Evolutionary conservation across 2,113 vertebrate species (phyloP).

Genomic region (Paraplagusia blochii): DNA sequence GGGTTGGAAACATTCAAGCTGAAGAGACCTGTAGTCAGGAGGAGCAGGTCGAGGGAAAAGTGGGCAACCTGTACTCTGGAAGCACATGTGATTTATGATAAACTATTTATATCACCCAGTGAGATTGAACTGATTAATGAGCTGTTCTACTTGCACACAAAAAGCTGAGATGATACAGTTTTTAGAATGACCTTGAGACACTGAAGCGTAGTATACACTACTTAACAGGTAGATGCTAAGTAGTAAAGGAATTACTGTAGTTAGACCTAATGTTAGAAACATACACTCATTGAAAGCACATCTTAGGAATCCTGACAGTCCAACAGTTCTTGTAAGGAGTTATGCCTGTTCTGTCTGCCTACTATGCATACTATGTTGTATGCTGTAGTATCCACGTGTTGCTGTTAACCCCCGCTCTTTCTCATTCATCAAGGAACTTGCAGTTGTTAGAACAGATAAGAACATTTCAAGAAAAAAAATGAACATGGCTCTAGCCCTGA

Average conservation of each 20-base stretch:
- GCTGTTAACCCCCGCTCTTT: constrained; percentile 22
- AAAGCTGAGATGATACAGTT: constrained; percentile 39
- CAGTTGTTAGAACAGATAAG: constrained; percentile 58
- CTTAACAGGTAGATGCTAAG: too few species aligned
- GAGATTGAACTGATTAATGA: constrained; percentile 61
- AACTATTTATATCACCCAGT: constrained; percentile 58
- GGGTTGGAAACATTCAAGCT: background rate
- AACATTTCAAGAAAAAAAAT: constrained; percentile 40
- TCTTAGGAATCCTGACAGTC: constrained; percentile 17
- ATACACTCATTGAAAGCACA: constrained; percentile 15
- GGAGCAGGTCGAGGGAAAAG: constrained; percentile 12
- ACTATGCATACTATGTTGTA: constrained; percentile 51
- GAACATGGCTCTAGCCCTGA: constrained; percentile 16
- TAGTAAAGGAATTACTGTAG: too few species aligned
- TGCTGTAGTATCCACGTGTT: constrained; percentile 58
- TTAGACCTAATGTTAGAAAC: constrained; percentile 11
- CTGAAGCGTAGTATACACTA: background rate
- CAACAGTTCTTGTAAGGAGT: constrained; percentile 36
- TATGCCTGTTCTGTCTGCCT: constrained; percentile 47
- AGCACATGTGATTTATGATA: constrained; percentile 41
- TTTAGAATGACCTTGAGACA: constrained; percentile 60
- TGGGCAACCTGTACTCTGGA: constrained; percentile 39
- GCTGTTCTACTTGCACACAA: constrained; percentile 50
- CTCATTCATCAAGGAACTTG: constrained; percentile 28
- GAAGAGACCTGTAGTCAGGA: background rate